These are phyloP conservation scores for Schizopygopsis malacanthus DNA, from an alignment of 2,797 vertebrate genomes.

Conservation along the genomic window DNA sequence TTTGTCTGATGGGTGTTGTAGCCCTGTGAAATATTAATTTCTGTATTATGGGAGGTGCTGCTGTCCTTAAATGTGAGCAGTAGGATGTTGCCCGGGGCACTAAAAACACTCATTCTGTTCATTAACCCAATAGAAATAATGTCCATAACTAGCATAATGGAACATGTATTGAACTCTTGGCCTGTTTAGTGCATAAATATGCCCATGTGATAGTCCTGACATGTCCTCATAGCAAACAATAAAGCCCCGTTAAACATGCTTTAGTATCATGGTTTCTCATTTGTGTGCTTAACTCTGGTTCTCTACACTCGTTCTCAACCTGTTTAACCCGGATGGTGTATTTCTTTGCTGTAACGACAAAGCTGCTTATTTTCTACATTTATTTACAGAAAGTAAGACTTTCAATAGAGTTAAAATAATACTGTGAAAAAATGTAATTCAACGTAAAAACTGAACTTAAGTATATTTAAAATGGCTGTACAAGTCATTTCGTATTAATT, in stretches of 20 bases:
- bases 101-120: conserved; percentile 66
- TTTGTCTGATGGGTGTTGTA: conserved; percentile 74
- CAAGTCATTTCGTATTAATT: too few species aligned
- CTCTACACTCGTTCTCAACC: neutral
- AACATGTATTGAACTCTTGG: conserved; percentile 60
- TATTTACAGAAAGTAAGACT: neutral
- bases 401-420: neutral
- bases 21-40: conserved; percentile 79
- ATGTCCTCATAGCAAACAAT: neutral
- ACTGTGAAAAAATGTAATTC: neutral
- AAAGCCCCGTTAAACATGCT: conserved; percentile 25
- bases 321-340: neutral
- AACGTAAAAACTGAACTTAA: neutral
- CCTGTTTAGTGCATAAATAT: conserved; percentile 31
- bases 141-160: conserved; percentile 62
- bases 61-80: conserved; percentile 60
- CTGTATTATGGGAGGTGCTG: conserved; percentile 70
- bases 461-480: too few species aligned
- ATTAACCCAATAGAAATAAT: conserved; percentile 70
- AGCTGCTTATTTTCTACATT: neutral
- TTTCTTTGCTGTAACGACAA: neutral
- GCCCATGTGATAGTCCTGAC: conserved; percentile 58
- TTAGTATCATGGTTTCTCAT: conserved; percentile 14
- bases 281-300: neutral
- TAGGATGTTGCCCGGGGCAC: conserved; percentile 68